Conservation (phyloP, 2,113 vertebrate species). For the Opisthocomus hoazin region DNA sequence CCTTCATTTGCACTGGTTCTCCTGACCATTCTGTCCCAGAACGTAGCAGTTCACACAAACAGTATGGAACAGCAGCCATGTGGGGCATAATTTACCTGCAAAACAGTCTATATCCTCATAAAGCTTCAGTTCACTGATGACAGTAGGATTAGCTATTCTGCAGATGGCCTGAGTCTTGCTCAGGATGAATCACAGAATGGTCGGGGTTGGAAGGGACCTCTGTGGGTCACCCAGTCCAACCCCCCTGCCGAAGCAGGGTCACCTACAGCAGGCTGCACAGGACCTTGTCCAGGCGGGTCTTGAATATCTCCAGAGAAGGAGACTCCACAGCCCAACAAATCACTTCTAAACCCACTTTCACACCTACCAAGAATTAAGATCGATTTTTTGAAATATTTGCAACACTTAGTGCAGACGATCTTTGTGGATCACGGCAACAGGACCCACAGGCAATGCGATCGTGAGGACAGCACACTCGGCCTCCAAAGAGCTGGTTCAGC, state of each 20-base stretch:
- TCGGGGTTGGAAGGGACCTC: no score
- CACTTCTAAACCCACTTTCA: not conserved
- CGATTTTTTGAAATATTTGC: not conserved
- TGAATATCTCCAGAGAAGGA: no score
- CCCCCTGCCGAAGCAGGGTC: no score
- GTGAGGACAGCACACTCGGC: rapidly evolving
- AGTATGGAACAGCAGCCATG: not conserved
- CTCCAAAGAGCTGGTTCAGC: not conserved
- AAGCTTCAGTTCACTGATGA: not conserved
- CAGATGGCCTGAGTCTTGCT: not conserved
- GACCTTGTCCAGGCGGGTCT: no score
- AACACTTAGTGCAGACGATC: not conserved
- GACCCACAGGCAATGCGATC: not conserved
- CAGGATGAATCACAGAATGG: no score
- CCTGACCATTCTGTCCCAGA: not conserved
- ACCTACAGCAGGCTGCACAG: no score
- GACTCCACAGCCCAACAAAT: not conserved
- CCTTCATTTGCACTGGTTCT: not conserved
- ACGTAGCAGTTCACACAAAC: not conserved
- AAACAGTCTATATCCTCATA: not conserved
- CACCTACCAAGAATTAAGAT: not conserved
- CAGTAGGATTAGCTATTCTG: not conserved
- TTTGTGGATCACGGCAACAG: not conserved
- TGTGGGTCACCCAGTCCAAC: no score
- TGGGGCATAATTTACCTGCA: not conserved